Base-by-base conservation (phyloP, 2,113 vertebrate genomes). In the Cariama cristata region DNA sequence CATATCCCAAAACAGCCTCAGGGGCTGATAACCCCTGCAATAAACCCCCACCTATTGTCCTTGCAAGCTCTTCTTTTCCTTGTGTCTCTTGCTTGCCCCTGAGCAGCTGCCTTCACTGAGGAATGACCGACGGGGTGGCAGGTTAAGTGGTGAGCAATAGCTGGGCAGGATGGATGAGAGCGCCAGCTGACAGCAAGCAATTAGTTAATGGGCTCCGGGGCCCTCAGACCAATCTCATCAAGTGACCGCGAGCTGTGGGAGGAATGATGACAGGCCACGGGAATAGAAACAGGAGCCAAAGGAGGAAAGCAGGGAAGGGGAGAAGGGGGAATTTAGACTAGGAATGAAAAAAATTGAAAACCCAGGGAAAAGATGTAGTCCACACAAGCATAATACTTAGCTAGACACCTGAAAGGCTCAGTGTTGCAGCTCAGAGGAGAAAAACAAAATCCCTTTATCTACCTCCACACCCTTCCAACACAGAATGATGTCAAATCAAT, bases 171-270 rank as follows among this genome's bases (percentile, higher is more conserved):
- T 4, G 12, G 68, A 92, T 24, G 72, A 81, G n/a, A 93, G 94
- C 32, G 2, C 8, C 74, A 93, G 77, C 42, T 2, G 50, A 93
- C 86, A 97, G 94, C 60, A 72, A 69, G 91, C 92, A 93, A 97
- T 97, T 95, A 97, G 96, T 95, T 98, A 97, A 97, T 96, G 94
- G 96, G 93, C 75, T 95, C 53, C 11, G 21, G 79, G 80, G 90
- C 88, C 42, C 91, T 90, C 74, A 81, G 74, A 88, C 35, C 92
- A 97, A 96, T 94, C 86, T 92, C 96, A 91, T 88, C 88, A 86
- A 94, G 67, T 77, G 88, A 93, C 81, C 18, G 33, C 0, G 30
- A 89, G 82, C 71, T 75, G 80, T 52, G 55, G 87, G n/a, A 92
- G 73, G 35, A 96, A 94, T 27, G 42, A 82, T 67, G 88, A 87